Base-by-base conservation (phyloP, 2,113 vertebrate genomes). In the Gobiocypris rarus region DNA sequence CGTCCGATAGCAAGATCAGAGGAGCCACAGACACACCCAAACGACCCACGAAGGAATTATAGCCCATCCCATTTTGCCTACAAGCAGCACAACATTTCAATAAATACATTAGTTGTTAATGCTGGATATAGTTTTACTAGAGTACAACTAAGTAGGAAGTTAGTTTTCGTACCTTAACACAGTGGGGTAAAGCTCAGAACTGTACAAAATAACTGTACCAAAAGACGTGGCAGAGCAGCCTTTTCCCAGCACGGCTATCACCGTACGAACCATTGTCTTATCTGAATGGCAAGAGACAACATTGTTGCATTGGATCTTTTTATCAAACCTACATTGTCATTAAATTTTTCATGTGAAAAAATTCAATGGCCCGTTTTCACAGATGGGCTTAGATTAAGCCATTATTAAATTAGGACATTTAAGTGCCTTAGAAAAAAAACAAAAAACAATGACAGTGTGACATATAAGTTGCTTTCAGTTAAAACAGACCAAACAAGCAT, bases 121-220 rank as follows among this genome's bases (percentile, higher is more conserved):
- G 17, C 10, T 77, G 17, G 69, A 56, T 77, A 22, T 14, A 38
- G 5, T 77, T 77, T 34, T 22, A 58, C 50, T 11, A 13, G 0
- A 11, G 1, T 77, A 34, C 1, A 41, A 26, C n/a, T 78, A 6
- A 41, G 3, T 11, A 76, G 22, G 5, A 79, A 45, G 14, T n/a
- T 28, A 5, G 31, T 11, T 52, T 22, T 34, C 84, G 88, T 92
- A 97, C 97, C 96, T 96, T 69, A 97, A 85, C 5, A 97, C 93
- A 0, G 96, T 97, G 4, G 96, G 96, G 81, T 93, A 97, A 58
- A 97, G 91, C 89, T 98, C 97, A 0, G 95, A 94, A 43, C 93
- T 95, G 88, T 95, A 96, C 78, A 98, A 87, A 84, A 88, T 91
- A 70, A 93, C 26, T 0, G 93, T 96, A 9, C 91, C 92, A 92